A percentile compares a stretch with the other conserved stretches of the same genome.
phyloP scores from a whole-genome alignment of 2,797 vertebrate genomes.

The Phaenicophaeus curvirostris region DNA sequence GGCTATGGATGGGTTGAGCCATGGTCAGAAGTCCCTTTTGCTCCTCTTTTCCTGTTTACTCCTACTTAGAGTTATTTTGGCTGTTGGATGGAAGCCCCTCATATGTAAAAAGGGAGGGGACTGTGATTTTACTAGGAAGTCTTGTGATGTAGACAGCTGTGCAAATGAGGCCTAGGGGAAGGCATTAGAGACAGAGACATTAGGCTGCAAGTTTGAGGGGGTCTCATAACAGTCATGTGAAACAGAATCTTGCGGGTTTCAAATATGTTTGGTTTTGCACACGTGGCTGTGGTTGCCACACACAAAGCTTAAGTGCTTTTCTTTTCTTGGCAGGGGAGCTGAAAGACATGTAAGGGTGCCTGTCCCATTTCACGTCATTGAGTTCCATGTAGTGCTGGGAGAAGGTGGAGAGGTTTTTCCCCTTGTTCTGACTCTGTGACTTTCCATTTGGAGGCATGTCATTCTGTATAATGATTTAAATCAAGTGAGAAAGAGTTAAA shows the following conservation, averaged over 20 bases:
- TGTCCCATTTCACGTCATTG: background rate
- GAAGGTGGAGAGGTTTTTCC: background rate
- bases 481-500: background rate
- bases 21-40: background rate
- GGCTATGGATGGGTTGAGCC: background rate
- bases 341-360: background rate
- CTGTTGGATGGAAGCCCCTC: background rate
- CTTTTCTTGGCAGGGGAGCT: background rate
- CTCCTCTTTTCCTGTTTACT: background rate
- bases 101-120: background rate
- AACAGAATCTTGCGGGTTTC: background rate
- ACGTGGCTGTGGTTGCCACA: background rate
- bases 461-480: background rate
- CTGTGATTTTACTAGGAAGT: background rate
- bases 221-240: background rate
- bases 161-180: background rate
- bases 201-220: background rate
- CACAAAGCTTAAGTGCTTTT: background rate
- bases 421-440: background rate
- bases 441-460: background rate
- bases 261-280: background rate
- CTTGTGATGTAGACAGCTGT: background rate
- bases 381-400: background rate
- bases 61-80: background rate
- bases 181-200: background rate